Base-by-base conservation (phyloP, 2,113 vertebrate species). In the Cyanoderma ruficeps region DNA sequence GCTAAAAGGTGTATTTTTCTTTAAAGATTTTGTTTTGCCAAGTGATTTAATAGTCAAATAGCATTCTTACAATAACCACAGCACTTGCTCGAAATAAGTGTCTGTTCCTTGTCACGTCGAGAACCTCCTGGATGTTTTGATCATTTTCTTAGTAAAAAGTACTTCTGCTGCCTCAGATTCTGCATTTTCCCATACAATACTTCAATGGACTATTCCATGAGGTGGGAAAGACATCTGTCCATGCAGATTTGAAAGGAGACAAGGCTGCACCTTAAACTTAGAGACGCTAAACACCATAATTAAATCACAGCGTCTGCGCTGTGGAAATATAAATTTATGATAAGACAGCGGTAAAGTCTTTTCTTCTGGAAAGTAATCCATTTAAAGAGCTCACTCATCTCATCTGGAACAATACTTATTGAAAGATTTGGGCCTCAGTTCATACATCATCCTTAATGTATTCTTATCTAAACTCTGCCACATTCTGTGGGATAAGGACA, bases 371-470 rank as follows among this genome's bases (percentile, higher is more conserved):
- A 81, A 90, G 60, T 75, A 93, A 89, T 89, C 41, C 15, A 55
- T 90, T 94, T 95, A 92, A 90, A 65, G 37, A 69, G 55, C 68
- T 92, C 88, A 50, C 86, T 96, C 71, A 63, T 93, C 79, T 94
- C 83, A 63, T 93, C 90, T 88, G 65, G 72, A 94, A 63, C 86
- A 83, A 53, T 50, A 28, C 60, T 81, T 92, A 81, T 6, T 77
- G 92, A 90, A 94, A 80, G 64, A 74, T 86, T 88, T 0, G 7
- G 47, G 61, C 55, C 42, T 92, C 55, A 44, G 50, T 86, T 96
- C 86, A 67, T 95, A 37, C 33, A 86, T 95, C 79, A 94, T 94
- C 79, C 71, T 81, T 74, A 88, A 93, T 59, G 21, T 61, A 57
- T 69, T 92, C 85, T 94, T 88, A 59, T 41, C 89, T 87, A 69